Evolutionary conservation across 92 coral and sea anemone species (phyloP).

Genomic region (Epizoanthus stellaris): DNA sequence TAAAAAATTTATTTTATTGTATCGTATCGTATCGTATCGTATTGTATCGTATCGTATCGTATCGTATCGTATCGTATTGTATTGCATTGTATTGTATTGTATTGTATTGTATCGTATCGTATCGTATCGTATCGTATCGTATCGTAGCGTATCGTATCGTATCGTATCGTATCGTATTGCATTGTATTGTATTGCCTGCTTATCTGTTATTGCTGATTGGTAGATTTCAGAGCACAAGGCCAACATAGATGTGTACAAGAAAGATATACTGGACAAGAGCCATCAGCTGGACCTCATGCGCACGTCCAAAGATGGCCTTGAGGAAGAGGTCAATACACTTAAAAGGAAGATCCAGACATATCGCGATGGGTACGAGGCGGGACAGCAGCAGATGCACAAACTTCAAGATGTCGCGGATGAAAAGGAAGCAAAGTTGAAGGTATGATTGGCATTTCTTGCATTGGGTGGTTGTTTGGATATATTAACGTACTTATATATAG

Average conservation of each 20-base stretch:
- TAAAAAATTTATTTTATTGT: no score
- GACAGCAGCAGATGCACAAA: conserved; percentile 74
- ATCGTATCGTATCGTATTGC: no score
- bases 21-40: no score
- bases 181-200: no score
- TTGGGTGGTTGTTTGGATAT: background rate
- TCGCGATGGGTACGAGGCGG: conserved; percentile 88
- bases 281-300: conserved; percentile 83
- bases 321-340: conserved; percentile 77
- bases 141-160: no score
- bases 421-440: conserved; percentile 71
- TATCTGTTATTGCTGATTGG: background rate
- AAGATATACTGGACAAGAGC: conserved; percentile 75
- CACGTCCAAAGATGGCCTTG: conserved; percentile 74
- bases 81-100: no score
- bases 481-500: no score
- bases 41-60: no score
- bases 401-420: conserved; percentile 75
- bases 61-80: no score
- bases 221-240: conserved; percentile 65
- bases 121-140: no score
- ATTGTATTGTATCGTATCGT: no score
- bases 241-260: conserved; percentile 71
- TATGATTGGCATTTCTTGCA: background rate
- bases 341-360: conserved; percentile 75